Percentiles rank a stretch among this genome's conserved stretches.
phyloP scores from a whole-genome alignment of 2,888 invertebrate genomes.

The Andrena marginata region DNA sequence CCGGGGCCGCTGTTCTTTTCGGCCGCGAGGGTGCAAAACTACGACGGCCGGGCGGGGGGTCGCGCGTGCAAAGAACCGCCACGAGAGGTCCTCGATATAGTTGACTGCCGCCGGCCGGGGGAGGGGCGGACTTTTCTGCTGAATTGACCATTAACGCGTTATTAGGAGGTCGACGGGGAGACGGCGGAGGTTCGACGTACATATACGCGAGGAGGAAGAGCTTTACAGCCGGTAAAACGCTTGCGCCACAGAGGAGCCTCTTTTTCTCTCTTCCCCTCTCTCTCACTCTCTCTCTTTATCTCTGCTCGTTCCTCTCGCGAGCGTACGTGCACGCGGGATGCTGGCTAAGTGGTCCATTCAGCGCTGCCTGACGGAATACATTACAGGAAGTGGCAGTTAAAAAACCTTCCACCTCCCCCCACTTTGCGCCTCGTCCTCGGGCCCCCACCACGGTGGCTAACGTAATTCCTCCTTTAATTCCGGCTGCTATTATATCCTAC shows the following conservation, averaged over 20 bases:
- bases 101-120: conserved; percentile 1
- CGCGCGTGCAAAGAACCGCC: conserved; percentile 31
- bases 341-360: conserved; percentile 82
- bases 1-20: conserved; percentile 39
- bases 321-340: conserved; percentile 71
- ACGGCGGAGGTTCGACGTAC: neutral
- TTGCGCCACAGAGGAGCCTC: conserved; percentile 60
- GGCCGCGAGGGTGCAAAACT: conserved; percentile 32
- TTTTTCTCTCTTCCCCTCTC: conserved; percentile 9
- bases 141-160: conserved; percentile 67
- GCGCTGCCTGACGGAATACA: conserved; percentile 78
- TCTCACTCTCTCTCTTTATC: conserved; percentile 22
- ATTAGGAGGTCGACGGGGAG: conserved; percentile 46
- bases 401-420: conserved; percentile 70
- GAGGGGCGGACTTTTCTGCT: conserved; percentile 46
- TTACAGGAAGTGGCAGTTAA: conserved; percentile 83
- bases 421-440: neutral
- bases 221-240: conserved; percentile 67
- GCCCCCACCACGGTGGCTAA: neutral
- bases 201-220: conserved; percentile 32
- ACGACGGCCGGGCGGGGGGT: conserved; percentile 8
- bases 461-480: conserved; percentile 26
- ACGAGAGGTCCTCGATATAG: conserved; percentile 53
- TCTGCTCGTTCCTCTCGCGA: conserved; percentile 21
- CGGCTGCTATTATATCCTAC: conserved; percentile 23